Conservation (phyloP, 1,140 invertebrate species). For the Euura lappo region DNA sequence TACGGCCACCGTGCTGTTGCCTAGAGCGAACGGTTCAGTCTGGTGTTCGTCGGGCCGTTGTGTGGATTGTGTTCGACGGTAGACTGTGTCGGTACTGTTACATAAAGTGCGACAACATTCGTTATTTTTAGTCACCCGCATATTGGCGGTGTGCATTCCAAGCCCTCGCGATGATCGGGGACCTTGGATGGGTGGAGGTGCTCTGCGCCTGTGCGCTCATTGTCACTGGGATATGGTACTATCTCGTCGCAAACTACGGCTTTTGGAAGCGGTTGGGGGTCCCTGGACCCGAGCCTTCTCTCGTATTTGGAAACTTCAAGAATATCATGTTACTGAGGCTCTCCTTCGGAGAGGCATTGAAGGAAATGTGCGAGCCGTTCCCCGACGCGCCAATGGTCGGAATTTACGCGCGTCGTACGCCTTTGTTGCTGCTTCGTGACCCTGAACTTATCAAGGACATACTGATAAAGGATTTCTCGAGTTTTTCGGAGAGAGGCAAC, state of each 20-base stretch:
- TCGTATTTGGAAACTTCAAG: conserved; percentile 46
- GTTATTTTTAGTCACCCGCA: background rate
- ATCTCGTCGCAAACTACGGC: conserved; percentile 25
- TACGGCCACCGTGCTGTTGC: no score
- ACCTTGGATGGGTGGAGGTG: conserved; percentile 23
- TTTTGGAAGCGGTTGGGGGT: conserved; percentile 49
- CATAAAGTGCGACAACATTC: background rate
- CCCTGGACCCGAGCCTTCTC: conserved; percentile 36
- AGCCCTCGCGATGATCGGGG: background rate
- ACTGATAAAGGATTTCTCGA: conserved; percentile 59
- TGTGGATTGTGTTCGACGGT: background rate
- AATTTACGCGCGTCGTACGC: conserved; percentile 48
- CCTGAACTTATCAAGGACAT: conserved; percentile 57
- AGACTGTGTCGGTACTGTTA: background rate
- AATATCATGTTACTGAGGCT: conserved; percentile 27
- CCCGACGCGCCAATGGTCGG: conserved; percentile 53
- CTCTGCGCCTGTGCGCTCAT: conserved; percentile 18
- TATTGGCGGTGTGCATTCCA: background rate
- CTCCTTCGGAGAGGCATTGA: conserved; percentile 22
- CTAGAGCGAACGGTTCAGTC: background rate
- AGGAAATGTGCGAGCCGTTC: conserved; percentile 37
- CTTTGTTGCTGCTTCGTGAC: conserved; percentile 52
- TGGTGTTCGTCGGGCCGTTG: background rate
- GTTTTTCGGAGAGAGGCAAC: conserved; percentile 53
- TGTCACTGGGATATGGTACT: conserved; percentile 33